Base-by-base conservation (phyloP, 2,888 invertebrate species). In the Andrena haemorrhoa region DNA sequence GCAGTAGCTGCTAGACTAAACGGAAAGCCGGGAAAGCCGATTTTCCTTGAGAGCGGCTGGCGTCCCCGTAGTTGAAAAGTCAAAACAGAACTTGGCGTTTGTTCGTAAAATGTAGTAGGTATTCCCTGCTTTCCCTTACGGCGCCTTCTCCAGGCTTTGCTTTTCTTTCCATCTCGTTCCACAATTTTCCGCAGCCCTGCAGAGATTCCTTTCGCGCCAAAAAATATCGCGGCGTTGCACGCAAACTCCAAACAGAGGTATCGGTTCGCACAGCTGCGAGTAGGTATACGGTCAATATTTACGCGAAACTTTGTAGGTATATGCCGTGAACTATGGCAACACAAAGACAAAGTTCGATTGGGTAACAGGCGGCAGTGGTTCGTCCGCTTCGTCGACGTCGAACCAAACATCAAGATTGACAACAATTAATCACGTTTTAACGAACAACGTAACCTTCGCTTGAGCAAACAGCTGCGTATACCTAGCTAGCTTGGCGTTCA, bases 341-440 rank as follows among this genome's bases (percentile, higher is more conserved):
- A 61, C 76, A 63, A 53, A 65, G 68, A 65, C 35, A 82, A 86
- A 86, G 75, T 86, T 86, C 79, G 81, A 84, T 81, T 64, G 78
- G 78, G 68, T 75, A 77, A 77, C 69, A 61, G 58, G 58, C 49
- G 26, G 2, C 31, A 10, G 16, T 75, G 66, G 60, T 70, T 20
- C 31, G 71, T 58, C 41, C 73, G 66, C 53, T 70, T 20, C 31
- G 71, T 58, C 41, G 80, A 12, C 60, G 20, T 16, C 7, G 23
- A 51, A 79, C 72, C 75, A 70, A 81, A 68, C 1, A 56, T 10
- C 23, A 20, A 23, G 23, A 23, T 56, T 73, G 58, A 49, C 26
- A 66, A 33, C 61, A 51, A 71, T 61, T 31, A 77, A 26, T 56
- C 56, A 23, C 56, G 23, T 20, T 56, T 56, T 56, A 12, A 56